Conservation (phyloP, 2,888 invertebrate species). For the Saturnia pavonia region DNA sequence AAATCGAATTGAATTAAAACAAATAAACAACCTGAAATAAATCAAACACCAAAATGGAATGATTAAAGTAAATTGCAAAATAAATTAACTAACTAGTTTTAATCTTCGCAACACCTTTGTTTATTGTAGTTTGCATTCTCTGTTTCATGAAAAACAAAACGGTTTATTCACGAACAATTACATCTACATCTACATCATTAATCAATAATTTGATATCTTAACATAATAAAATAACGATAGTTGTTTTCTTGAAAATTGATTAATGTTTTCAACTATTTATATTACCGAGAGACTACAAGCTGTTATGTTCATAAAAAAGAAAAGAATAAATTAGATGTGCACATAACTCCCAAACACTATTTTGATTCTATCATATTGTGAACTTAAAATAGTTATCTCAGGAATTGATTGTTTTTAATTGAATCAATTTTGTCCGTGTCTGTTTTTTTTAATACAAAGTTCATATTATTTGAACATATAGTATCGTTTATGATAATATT, state of each 20-base stretch:
- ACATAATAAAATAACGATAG: not conserved
- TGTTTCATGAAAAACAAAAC: not conserved
- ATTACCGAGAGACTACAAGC: not conserved
- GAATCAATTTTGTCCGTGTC: too few species aligned
- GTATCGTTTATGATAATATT: too few species aligned
- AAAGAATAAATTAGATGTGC: not conserved
- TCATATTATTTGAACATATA: not conserved
- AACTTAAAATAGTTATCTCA: too few species aligned
- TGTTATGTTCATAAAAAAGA: not conserved
- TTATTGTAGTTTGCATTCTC: not conserved
- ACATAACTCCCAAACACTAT: not conserved
- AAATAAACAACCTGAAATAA: not conserved
- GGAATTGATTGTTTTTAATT: too few species aligned
- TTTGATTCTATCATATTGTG: not conserved
- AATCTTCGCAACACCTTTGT: not conserved
- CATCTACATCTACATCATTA: not conserved
- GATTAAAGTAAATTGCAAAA: not conserved
- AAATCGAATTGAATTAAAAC: not conserved
- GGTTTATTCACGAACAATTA: not conserved
- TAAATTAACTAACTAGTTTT: not conserved
- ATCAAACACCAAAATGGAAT: not conserved
- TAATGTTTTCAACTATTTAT: conserved; percentile 1
- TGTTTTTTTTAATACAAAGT: too few species aligned
- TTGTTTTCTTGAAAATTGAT: not conserved
- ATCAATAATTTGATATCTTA: conserved; percentile 3